Evolutionary conservation across 1,140 invertebrate genomes (phyloP), one percentile per base, ranked within the genome.

Genomic region (Galleria mellonella): DNA sequence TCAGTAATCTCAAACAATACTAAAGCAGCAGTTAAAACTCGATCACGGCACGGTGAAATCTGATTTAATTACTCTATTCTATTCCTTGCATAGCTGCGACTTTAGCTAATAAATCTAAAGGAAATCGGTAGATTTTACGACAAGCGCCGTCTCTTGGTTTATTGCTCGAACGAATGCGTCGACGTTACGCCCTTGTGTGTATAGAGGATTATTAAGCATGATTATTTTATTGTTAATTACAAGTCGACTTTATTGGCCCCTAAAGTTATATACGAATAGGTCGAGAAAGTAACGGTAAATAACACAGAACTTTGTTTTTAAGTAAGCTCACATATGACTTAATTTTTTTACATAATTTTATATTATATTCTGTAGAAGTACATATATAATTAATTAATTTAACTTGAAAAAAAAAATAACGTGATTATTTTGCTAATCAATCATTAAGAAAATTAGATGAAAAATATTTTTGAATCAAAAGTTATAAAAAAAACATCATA

Each of bases 91-190:
- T 70, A 42, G 64, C 62, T 51, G 57, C 72, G 72, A 75, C 68
- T 67, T n/a, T 74, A 66, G 67, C 68, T 59, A 70, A 77, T 82
- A 82, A 78, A 77, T 76, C 70, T 39, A 43, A 36, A 47, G 55
- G 40, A 52, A 51, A 67, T 70, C 54, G 60, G 12, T 51, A 43
- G 38, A 32, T 65, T 74, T 75, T 66, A 74, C 67, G 63, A 68
- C 43, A 62, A 53, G 36, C 45, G 47, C 58, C 55, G 44, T 40
- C 50, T 31, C 47, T 6, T 42, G 56, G 59, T 73, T 76, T 72
- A 73, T 70, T 45, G 67, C 49, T 64, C 68, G 31, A 14, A 8
- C 35, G 35, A 37, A 37, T 17, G 35, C 12, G 35, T 7, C 13
- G 35, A n/a, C n/a, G n/a, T n/a, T n/a, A n/a, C n/a, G n/a, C n/a